Evolutionary conservation across 2,113 vertebrate genomes (phyloP).

Genomic region (Arvicanthis niloticus): DNA sequence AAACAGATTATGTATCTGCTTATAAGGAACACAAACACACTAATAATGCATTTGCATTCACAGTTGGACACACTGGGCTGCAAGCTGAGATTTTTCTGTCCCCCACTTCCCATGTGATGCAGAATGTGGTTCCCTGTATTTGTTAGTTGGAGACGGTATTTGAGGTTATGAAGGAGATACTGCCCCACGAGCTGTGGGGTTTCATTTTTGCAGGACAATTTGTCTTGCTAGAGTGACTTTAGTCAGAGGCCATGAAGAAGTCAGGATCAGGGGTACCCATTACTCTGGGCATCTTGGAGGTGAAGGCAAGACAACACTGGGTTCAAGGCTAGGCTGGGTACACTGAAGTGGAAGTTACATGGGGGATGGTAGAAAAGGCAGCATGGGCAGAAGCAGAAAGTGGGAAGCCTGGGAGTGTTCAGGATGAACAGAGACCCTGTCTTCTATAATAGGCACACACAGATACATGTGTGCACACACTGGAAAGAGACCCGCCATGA

Average conservation of each 20-base stretch:
- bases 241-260: not conserved
- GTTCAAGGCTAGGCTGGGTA: not conserved
- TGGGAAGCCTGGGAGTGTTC: not conserved
- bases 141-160: fast-evolving
- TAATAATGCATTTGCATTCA: constrained; percentile 86
- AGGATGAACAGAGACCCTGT: not conserved
- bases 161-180: not conserved
- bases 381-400: not conserved
- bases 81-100: constrained; percentile 61
- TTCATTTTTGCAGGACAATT: not conserved
- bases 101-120: not conserved
- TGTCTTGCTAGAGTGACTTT: not conserved
- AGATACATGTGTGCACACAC: not conserved
- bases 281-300: not conserved
- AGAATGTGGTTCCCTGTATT: not conserved
- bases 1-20: constrained; percentile 86
- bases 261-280: not conserved
- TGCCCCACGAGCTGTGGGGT: not conserved
- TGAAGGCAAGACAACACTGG: not conserved
- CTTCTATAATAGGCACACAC: not conserved
- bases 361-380: not conserved
- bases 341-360: not conserved
- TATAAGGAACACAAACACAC: constrained; percentile 85
- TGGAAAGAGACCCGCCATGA: constrained; percentile 43
- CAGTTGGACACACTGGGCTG: constrained; percentile 81